phyloP scores from a whole-genome alignment of 2,797 vertebrate species.

The Coluber constrictor region DNA sequence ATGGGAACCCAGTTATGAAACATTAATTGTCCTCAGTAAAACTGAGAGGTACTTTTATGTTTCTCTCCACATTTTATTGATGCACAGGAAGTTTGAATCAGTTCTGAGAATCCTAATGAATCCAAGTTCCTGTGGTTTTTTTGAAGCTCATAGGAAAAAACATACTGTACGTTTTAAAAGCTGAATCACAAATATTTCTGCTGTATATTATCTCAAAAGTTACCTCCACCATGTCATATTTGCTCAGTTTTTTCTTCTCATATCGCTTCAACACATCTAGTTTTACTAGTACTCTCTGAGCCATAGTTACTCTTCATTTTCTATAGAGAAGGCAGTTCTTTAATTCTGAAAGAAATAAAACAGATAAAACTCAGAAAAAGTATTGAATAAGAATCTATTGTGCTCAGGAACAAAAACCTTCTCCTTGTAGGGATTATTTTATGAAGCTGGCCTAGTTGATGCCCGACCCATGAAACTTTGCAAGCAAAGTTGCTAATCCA shows the following conservation, averaged over 20 bases:
- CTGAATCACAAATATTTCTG: not conserved
- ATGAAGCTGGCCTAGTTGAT: not conserved
- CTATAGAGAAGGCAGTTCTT: not conserved
- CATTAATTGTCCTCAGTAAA: not conserved
- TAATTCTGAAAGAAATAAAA: not conserved
- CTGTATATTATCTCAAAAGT: not conserved
- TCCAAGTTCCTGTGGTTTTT: not conserved
- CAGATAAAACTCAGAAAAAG: not conserved
- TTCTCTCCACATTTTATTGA: not conserved
- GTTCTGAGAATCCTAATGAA: not conserved
- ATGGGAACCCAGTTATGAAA: not conserved
- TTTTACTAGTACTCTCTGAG: conserved; percentile 37
- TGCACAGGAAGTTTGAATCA: not conserved
- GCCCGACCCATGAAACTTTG: not conserved
- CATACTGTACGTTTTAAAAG: not conserved
- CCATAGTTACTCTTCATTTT: conserved; percentile 32
- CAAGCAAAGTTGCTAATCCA: not conserved
- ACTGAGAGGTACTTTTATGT: not conserved
- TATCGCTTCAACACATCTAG: conserved; percentile 34
- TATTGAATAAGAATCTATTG: not conserved
- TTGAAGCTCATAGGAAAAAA: not conserved
- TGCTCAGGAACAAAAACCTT: not conserved
- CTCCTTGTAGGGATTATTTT: not conserved
- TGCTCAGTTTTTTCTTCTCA: conserved; percentile 36
- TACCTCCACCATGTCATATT: conserved; percentile 27